Evolutionary conservation across 2,113 vertebrate species (phyloP), one percentile per base, ranked within the genome.

Genomic region (Platichthys flesus): DNA sequence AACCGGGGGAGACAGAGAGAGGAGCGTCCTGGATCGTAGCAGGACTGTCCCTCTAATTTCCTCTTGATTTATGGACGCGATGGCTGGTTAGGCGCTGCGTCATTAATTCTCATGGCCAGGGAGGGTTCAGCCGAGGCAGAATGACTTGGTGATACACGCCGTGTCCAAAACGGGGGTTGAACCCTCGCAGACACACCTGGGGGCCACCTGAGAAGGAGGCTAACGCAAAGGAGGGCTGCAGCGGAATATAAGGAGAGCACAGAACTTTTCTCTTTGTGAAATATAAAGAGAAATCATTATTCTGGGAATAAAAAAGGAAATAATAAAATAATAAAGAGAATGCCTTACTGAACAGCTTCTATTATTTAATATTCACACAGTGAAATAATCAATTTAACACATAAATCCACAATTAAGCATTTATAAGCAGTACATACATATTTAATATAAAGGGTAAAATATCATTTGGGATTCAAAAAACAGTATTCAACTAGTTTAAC

Each of bases 21-120:
- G 88, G 83, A 88, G 86, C 84, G 74, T 84, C 83, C 67, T 12
- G 81, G 78, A 83, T 82, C 60, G 63, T 78, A 81, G 87, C 84
- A 10, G 75, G 60, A 88, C 83, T 87, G 96, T 95, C 95, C 95
- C 93, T 95, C 94, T 96, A 93, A 96, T 97, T 97, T 96, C 95
- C 93, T 91, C 83, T 91, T 97, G 96, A 98, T 98, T 98, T 98
- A 97, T 98, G 95, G 95, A 96, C 90, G 91, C 94, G 94, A 95
- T 87, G 90, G 93, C 91, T 94, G 91, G 90, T 96, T 93, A 95
- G 94, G 93, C 93, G 90, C 93, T 85, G 88, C 90, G 92, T 95
- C 96, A 97, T 98, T 97, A 98, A 97, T 97, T 96, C 92, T 93
- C 88, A 51, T 15, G 82, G 87, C 84, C 81, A 28, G 74, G 80